These are phyloP conservation scores for Phainopepla nitens DNA, from an alignment of 2,113 vertebrate genomes.

Conservation along the genomic window DNA sequence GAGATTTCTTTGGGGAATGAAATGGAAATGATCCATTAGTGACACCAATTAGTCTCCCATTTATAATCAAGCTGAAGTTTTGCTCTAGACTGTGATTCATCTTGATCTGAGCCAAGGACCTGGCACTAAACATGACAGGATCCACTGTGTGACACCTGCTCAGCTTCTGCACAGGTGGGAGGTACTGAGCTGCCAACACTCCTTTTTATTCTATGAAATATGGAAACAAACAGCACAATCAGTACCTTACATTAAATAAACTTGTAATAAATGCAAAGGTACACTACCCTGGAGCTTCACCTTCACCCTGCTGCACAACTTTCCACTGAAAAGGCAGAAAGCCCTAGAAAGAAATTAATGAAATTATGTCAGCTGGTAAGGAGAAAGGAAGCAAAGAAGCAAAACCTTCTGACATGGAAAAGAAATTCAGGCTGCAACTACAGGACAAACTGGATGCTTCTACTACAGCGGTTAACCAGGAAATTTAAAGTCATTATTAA, in stretches of 20 bases:
- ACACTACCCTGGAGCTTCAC: background rate
- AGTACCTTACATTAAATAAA: background rate
- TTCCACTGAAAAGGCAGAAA: background rate
- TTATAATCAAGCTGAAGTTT: background rate
- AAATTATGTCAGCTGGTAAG: background rate
- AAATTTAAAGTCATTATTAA: background rate
- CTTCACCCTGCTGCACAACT: background rate
- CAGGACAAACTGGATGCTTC: background rate
- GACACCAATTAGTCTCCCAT: background rate
- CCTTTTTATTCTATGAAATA: background rate
- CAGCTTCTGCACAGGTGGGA: background rate
- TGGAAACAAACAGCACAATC: background rate
- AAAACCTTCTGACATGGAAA: background rate
- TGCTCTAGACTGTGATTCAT: background rate
- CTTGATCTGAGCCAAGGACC: background rate
- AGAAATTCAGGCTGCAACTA: background rate
- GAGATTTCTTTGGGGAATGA: background rate
- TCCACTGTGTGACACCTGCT: background rate
- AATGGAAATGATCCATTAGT: background rate
- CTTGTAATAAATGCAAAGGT: background rate
- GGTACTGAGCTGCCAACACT: background rate
- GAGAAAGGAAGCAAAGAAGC: background rate
- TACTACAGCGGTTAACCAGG: background rate
- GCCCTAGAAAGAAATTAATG: background rate
- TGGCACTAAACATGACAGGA: background rate